Percentiles rank a stretch among this genome's conserved stretches.
These are phyloP conservation scores for Taenaris catops DNA, from an alignment of 2,888 invertebrate species.

Conservation along the genomic window DNA sequence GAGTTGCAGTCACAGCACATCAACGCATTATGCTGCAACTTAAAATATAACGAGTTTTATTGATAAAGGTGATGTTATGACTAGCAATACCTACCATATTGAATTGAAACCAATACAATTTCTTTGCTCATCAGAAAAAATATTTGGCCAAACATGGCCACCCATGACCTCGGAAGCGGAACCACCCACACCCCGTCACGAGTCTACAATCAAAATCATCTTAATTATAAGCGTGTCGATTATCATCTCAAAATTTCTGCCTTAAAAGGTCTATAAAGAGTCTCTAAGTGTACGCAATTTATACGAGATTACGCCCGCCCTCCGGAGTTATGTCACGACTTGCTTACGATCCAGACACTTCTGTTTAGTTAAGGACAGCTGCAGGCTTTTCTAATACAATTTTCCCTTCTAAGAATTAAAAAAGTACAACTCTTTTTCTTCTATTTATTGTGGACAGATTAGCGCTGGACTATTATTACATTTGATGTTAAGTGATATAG, in stretches of 20 bases:
- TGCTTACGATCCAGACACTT: slow-evolving; percentile 54
- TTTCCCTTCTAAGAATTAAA: no score
- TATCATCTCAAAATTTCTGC: slow-evolving; percentile 76
- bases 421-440: no score
- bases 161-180: slow-evolving; percentile 71
- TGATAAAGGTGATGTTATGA: no score
- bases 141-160: slow-evolving; percentile 25
- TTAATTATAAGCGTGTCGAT: slow-evolving; percentile 78
- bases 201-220: slow-evolving; percentile 59
- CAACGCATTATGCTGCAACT: no score
- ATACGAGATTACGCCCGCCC: slow-evolving; percentile 64
- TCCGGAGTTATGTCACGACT: slow-evolving; percentile 68
- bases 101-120: no score
- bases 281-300: slow-evolving; percentile 74
- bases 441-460: no score
- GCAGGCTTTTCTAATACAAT: slow-evolving; percentile 5
- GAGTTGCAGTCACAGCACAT: no score
- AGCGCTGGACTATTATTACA: no score
- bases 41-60: no score
- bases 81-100: no score
- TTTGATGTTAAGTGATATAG: no score
- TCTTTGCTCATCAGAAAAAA: no score
- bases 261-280: slow-evolving; percentile 78
- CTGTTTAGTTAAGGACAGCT: slow-evolving; percentile 41
- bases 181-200: slow-evolving; percentile 75